Base-by-base conservation (phyloP, 2,113 vertebrate species). In the Herpailurus yagouaroundi region DNA sequence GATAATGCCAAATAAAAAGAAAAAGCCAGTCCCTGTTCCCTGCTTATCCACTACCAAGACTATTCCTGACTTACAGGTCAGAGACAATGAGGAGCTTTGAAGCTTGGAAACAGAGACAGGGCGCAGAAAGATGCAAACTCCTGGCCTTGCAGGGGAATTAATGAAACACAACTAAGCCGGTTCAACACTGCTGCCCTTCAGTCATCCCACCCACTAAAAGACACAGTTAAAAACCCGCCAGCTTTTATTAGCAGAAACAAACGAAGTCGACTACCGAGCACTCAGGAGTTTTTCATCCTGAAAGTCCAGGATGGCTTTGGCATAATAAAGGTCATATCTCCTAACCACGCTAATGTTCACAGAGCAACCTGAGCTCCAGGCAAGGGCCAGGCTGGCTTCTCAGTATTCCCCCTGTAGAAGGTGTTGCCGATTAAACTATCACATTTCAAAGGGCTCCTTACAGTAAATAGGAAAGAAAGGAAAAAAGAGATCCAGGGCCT, bases 401-500 rank as follows among this genome's bases (percentile, higher is more conserved):
- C 98, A 99, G 98, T 98, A 98, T 98, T 98, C 98, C 98, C 95
- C 98, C 98, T 73, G 98, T 98, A 98, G 98, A 99, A 99, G 99
- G 98, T 99, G 98, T 99, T 98, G 98, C 98, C 98, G 98, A 98
- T 99, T 99, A 99, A 99, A 99, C 98, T 98, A 99, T 99, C 98
- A 97, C 98, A 99, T 99, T 99, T 99, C 99, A 99, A 99, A 99
- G 98, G 98, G 98, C 97, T 98, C 98, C 98, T 98, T 99, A 99
- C 98, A 99, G 99, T 99, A 99, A 99, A 99, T 99, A 99, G 98
- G 98, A 98, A 98, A 99, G 99, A 99, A 99, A 99, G 98, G 99
- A 98, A 99, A 99, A 99, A 99, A 99, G 99, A 99, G 98, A 99
- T 99, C 99, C 99, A 98, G 99, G 99, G 98, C 98, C 99, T 99